These are phyloP conservation scores for Istiophorus platypterus DNA, from an alignment of 2,113 vertebrate species.

Conservation along the genomic window DNA sequence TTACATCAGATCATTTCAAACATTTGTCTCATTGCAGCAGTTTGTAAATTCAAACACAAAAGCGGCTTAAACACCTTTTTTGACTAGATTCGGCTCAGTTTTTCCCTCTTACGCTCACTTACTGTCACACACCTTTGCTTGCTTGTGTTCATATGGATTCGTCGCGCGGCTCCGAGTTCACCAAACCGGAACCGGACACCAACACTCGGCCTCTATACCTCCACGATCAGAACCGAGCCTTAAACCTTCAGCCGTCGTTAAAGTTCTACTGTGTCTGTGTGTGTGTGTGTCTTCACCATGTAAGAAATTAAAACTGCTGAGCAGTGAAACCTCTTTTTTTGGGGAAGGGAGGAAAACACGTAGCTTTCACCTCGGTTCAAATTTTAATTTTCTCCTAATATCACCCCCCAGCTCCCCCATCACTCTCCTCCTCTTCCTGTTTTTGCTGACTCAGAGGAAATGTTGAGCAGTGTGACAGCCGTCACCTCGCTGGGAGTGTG, in stretches of 20 bases:
- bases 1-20: neutral
- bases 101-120: too few species aligned
- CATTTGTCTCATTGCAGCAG: neutral
- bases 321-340: constrained; percentile 1
- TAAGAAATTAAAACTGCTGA: constrained; percentile 7
- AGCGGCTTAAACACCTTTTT: too few species aligned
- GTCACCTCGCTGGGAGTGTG: constrained; percentile 59
- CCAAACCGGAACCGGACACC: too few species aligned
- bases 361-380: constrained; percentile 34
- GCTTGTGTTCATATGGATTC: too few species aligned
- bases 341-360: neutral
- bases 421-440: constrained; percentile 60
- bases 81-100: too few species aligned
- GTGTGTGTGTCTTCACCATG: neutral
- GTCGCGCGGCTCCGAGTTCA: too few species aligned
- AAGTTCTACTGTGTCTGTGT: too few species aligned
- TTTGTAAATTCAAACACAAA: neutral
- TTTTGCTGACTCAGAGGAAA: constrained; percentile 77
- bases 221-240: too few species aligned
- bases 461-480: constrained; percentile 73
- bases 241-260: too few species aligned
- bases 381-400: constrained; percentile 48
- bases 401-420: constrained; percentile 40
- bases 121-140: neutral
- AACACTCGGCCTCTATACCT: too few species aligned